phyloP scores from a whole-genome alignment of 2,888 invertebrate genomes.

The Rotaria magnacalcarata region DNA sequence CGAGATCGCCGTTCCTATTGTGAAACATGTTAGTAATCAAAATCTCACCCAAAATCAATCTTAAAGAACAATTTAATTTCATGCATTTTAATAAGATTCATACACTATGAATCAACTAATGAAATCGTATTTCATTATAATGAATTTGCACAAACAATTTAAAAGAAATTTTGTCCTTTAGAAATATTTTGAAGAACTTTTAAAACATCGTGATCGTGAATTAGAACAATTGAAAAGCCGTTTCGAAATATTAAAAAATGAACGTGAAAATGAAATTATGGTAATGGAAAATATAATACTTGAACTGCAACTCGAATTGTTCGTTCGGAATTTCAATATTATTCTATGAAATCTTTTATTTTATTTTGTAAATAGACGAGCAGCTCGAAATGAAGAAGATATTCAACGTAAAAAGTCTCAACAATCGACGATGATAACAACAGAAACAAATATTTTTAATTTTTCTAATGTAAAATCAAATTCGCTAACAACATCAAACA shows the following conservation, averaged over 20 bases:
- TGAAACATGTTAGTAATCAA: no score
- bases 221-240: not conserved
- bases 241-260: slow-evolving; percentile 6
- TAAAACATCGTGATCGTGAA: slow-evolving; percentile 8
- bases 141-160: no score
- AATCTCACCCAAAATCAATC: no score
- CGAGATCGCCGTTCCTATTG: no score
- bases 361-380: not conserved
- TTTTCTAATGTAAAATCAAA: not conserved
- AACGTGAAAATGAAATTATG: not conserved
- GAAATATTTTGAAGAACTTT: slow-evolving; percentile 27
- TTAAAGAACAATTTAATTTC: no score
- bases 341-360: no score
- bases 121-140: no score
- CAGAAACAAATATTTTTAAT: not conserved
- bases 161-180: not conserved
- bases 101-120: no score
- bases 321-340: not conserved
- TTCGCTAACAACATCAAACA: not conserved
- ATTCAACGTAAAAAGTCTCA: not conserved
- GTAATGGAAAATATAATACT: slow-evolving; percentile 6
- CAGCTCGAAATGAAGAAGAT: not conserved
- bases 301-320: slow-evolving; percentile 26
- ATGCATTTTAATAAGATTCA: no score
- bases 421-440: not conserved